phyloP scores from a whole-genome alignment of 1,140 invertebrate species.

The Lethocerus indicus region DNA sequence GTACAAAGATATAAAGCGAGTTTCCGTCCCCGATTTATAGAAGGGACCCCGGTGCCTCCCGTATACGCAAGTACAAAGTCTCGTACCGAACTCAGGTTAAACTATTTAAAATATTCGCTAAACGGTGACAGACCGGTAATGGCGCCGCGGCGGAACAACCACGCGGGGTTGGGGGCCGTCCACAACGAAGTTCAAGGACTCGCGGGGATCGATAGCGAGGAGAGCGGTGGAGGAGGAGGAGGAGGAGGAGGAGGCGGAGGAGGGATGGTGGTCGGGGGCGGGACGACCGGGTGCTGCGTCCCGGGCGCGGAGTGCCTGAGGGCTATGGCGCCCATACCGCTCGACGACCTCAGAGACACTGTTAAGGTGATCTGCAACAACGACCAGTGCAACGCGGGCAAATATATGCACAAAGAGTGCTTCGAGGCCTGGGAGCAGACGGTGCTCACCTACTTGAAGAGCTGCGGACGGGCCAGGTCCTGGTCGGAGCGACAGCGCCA shows the following conservation, averaged over 20 bases:
- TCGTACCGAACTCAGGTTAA: too few relatives aligned
- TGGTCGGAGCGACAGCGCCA: constrained; percentile 88
- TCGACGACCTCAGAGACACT: constrained; percentile 57
- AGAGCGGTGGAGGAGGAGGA: background rate
- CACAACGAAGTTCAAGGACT: constrained; percentile 6
- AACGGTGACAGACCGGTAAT: too few relatives aligned
- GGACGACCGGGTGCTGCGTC: constrained; percentile 53
- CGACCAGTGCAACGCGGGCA: constrained; percentile 67
- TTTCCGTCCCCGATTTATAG: too few relatives aligned
- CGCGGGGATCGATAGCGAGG: background rate
- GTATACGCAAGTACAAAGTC: too few relatives aligned
- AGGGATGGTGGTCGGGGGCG: background rate
- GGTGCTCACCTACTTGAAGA: constrained; percentile 73
- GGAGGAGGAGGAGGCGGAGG: constrained; percentile 5
- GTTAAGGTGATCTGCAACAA: constrained; percentile 91
- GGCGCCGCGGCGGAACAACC: constrained; percentile 10
- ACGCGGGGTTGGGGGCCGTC: too few relatives aligned
- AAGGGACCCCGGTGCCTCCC: too few relatives aligned
- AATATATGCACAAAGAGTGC: constrained; percentile 90
- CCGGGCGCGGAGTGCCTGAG: constrained; percentile 46
- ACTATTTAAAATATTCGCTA: too few relatives aligned
- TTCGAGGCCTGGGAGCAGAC: constrained; percentile 85
- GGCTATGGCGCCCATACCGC: constrained; percentile 40
- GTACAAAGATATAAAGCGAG: too few relatives aligned
- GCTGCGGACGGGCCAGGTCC: constrained; percentile 71